These are phyloP conservation scores for Eupsilia transversa DNA, from an alignment of 2,888 invertebrate species.

Conservation along the genomic window DNA sequence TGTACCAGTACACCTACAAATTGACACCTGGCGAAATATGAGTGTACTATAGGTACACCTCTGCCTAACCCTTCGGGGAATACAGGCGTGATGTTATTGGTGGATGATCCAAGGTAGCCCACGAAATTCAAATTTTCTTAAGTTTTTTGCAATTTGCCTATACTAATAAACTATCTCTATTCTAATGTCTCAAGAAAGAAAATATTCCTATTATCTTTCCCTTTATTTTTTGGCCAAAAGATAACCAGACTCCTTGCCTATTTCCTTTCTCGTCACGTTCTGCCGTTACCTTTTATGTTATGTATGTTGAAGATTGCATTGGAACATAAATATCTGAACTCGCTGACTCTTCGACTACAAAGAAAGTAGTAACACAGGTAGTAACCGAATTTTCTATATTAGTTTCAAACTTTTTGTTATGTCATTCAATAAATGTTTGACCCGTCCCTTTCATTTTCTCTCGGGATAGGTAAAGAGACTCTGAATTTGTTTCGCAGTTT, in stretches of 20 bases:
- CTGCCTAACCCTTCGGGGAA: no score
- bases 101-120: no score
- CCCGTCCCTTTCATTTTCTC: background rate
- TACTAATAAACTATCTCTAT: no score
- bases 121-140: no score
- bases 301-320: slow-evolving; percentile 45
- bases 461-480: no score
- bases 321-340: slow-evolving; percentile 50
- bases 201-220: background rate
- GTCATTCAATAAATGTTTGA: slow-evolving; percentile 38
- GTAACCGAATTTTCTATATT: slow-evolving; percentile 44
- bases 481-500: no score
- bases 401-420: slow-evolving; percentile 29
- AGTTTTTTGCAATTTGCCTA: no score
- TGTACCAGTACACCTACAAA: no score
- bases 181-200: background rate
- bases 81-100: no score
- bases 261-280: slow-evolving; percentile 53
- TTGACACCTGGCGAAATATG: no score
- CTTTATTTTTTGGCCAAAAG: background rate
- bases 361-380: slow-evolving; percentile 19
- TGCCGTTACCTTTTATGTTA: slow-evolving; percentile 44
- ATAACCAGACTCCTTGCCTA: slow-evolving; percentile 8
- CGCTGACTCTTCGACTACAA: slow-evolving; percentile 33
- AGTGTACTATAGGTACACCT: no score